Evolutionary conservation across 2,113 vertebrate species (phyloP), one percentile per base, ranked within the genome.

Genomic region (Lipophrys pholis): DNA sequence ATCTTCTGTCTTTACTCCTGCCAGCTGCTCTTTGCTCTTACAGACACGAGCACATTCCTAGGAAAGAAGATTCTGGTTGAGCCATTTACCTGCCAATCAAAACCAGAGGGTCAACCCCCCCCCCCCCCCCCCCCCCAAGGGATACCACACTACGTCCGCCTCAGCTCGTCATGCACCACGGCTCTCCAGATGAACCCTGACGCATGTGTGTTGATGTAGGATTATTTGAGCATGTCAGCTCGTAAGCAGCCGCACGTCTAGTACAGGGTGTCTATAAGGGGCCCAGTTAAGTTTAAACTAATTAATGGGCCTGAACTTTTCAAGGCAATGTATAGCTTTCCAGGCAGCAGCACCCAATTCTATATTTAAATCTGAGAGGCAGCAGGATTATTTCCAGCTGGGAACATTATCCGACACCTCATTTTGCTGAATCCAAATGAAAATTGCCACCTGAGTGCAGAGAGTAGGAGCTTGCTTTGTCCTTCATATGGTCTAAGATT

Each of bases 1-100:
- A 94, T 94, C 94, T 93, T 93, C 73, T 61, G 77, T 88, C 90
- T 90, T 87, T 87, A 38, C 45, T 86, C 81, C 90, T 87, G 92
- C 93, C 93, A 93, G 93, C 94, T 94, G 93, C 92, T 94, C 89
- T 83, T 88, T 84, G 92, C 93, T 92, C 90, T 88, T 93, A 92
- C 93, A 90, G 94, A 94, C 90, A 91, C 86, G 80, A 93, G 93
- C 92, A 83, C 91, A 92, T 95, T 95, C 92, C 93, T 92, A 87
- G 91, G 93, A 93, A 92, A 92, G 87, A 69, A n/a, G 60, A 86
- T 78, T 89, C 88, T 6, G 76, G 92, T 93, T 93, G 78, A 81
- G 81, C 72, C 74, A 63, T 35, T 86, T 92, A 82, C 84, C 76
- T 91, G 81, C 93, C 93, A 88, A 88, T 88, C 84, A 94, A 80